Base-by-base conservation (phyloP, 2,888 invertebrate genomes). In the Minunthozetes semirufus region DNA sequence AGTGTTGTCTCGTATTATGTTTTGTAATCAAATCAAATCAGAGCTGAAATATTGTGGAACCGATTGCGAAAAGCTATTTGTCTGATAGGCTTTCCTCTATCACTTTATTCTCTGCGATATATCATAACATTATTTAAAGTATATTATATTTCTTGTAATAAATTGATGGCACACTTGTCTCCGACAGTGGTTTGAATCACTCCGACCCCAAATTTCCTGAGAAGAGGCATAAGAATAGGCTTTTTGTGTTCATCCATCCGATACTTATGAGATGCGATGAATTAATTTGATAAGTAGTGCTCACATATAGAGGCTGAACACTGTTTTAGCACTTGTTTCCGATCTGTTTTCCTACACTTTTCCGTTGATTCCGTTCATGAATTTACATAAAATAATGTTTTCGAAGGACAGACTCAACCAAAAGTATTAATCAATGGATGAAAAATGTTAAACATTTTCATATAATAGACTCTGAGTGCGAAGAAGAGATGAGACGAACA, bases 101-200 rank as follows among this genome's bases (percentile, higher is more conserved):
- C 19, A 25, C 19, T 56, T 25, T 56, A 56, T 56, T 56, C n/a
- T 56, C 5, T 56, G 22, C 56, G 56, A 56, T 56, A 56, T 56
- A 13, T 22, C 56, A 56, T 56, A 56, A 29, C 61, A 61, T 61
- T 61, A 68, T 68, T 42, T 68, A 46, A 68, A 63, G 68, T 68
- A 68, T 68, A 68, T 68, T 42, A 68, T 68, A 68, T 68, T 68
- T 68, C 63, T 68, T 68, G 68, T 68, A 68, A 68, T 68, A 68
- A 68, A 68, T 68, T 68, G 68, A 68, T 68, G 68, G 42, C 68
- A 68, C 42, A 68, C 42, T 68, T 68, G 68, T 68, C 68, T 68
- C 68, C 42, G 46, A 22, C 61, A 61, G 61, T 33, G 61, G 33
- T 61, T 29, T 29, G 27, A 33, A 68, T 68, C 22, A 42, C 33